These are phyloP conservation scores for Cladopsammia gracilis DNA, from an alignment of 64 coral and sea anemone species.

Conservation along the genomic window DNA sequence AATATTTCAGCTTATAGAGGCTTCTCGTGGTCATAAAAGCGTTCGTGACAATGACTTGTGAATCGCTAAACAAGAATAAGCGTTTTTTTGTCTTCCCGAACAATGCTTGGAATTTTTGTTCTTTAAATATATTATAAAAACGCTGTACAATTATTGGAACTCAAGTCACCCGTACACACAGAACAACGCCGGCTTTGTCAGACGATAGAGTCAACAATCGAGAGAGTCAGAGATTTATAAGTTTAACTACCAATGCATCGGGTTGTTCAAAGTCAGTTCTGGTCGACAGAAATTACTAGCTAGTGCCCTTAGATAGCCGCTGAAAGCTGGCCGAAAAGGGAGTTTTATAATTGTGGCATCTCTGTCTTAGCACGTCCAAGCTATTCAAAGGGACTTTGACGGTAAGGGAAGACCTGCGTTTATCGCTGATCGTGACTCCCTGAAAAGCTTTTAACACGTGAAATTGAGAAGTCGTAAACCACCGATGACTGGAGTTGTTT, in stretches of 20 bases:
- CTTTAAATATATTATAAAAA: background rate
- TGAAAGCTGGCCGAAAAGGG: background rate
- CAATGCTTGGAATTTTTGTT: background rate
- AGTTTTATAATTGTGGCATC: background rate
- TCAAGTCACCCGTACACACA: background rate
- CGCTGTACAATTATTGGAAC: background rate
- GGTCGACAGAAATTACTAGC: background rate
- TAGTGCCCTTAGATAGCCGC: background rate
- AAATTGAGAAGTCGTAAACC: background rate
- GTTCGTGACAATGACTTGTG: background rate
- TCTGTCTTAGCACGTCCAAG: too few relatives aligned
- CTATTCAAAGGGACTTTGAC: too few relatives aligned
- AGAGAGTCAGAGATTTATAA: background rate
- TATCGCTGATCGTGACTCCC: too few relatives aligned
- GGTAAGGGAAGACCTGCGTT: too few relatives aligned
- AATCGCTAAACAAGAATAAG: background rate
- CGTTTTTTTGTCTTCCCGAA: background rate
- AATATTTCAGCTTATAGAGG: background rate
- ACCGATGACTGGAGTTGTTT: too few relatives aligned
- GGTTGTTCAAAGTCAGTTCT: background rate
- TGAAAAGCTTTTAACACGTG: background rate
- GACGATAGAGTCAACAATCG: background rate
- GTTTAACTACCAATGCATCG: background rate
- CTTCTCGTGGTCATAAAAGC: background rate
- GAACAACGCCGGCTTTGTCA: background rate